These are phyloP conservation scores for Papilio dardanus DNA, from an alignment of 1,140 invertebrate species.

Conservation along the genomic window DNA sequence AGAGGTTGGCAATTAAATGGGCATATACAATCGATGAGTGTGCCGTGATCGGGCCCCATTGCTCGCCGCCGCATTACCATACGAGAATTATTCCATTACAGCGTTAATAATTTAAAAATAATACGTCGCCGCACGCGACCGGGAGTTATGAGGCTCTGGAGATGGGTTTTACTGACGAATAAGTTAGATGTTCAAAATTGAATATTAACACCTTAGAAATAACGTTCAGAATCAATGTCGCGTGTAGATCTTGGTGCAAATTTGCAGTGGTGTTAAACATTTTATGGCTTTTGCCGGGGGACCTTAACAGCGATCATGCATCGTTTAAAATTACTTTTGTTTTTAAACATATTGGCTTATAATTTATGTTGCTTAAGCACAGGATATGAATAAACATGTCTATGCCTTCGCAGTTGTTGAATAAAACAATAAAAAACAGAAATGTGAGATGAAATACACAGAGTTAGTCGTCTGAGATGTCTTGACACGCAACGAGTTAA, in stretches of 20 bases:
- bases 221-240: constrained; percentile 21
- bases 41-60: constrained; percentile 59
- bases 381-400: not conserved
- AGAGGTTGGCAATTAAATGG: constrained; percentile 42
- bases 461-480: not conserved
- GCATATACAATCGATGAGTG: constrained; percentile 40
- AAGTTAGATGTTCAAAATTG: not conserved
- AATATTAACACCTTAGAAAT: not conserved
- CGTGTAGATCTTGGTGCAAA: constrained; percentile 30
- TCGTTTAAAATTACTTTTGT: constrained; percentile 40
- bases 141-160: constrained; percentile 63
- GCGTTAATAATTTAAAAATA: constrained; percentile 74
- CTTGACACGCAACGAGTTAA: not conserved
- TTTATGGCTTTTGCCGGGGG: constrained; percentile 47
- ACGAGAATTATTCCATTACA: constrained; percentile 69
- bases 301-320: constrained; percentile 41
- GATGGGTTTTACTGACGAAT: constrained; percentile 46
- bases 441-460: not conserved
- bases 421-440: not conserved
- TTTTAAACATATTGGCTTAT: constrained; percentile 15
- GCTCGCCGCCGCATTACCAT: constrained; percentile 60
- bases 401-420: not conserved
- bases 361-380: not conserved
- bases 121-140: constrained; percentile 64
- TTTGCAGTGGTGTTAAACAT: constrained; percentile 58